Conservation (phyloP, 2,888 invertebrate genomes). For the Drosophila cognata region DNA sequence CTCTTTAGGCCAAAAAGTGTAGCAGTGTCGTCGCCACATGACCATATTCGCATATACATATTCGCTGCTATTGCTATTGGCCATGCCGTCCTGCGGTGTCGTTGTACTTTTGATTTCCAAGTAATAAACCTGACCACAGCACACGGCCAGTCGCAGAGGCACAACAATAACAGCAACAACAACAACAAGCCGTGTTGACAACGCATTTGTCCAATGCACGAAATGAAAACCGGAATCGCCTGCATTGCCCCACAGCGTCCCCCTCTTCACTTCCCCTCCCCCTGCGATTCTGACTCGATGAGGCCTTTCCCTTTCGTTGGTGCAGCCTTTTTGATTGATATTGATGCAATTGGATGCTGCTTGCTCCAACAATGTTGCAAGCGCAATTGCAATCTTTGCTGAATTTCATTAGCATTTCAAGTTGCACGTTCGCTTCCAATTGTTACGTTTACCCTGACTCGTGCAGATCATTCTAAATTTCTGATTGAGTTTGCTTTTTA, state of each 20-base stretch:
- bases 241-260: constrained; percentile 47
- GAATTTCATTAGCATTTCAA: constrained; percentile 35
- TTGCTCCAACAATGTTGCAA: constrained; percentile 17
- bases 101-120: constrained; percentile 77
- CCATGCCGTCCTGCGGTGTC: constrained; percentile 67
- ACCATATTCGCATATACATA: constrained; percentile 12
- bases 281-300: not conserved
- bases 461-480: not conserved
- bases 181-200: constrained; percentile 37
- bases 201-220: constrained; percentile 69
- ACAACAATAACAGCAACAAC: constrained; percentile 8
- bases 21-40: constrained; percentile 50
- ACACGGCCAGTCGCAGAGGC: constrained; percentile 20
- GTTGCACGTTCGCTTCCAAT: constrained; percentile 37
- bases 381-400: constrained; percentile 27
- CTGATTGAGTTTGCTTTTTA: constrained; percentile 3
- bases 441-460: constrained; percentile 22
- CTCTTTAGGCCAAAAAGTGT: constrained; percentile 78
- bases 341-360: constrained; percentile 45
- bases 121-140: constrained; percentile 62
- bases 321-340: constrained; percentile 38
- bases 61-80: constrained; percentile 17
- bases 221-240: constrained; percentile 66
- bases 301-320: constrained; percentile 71
- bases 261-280: not conserved